A percentile compares a stretch with the other conserved stretches of the same genome.
These are phyloP conservation scores for Salvelinus alpinus DNA, from an alignment of 2,113 vertebrate genomes.

Conservation along the genomic window DNA sequence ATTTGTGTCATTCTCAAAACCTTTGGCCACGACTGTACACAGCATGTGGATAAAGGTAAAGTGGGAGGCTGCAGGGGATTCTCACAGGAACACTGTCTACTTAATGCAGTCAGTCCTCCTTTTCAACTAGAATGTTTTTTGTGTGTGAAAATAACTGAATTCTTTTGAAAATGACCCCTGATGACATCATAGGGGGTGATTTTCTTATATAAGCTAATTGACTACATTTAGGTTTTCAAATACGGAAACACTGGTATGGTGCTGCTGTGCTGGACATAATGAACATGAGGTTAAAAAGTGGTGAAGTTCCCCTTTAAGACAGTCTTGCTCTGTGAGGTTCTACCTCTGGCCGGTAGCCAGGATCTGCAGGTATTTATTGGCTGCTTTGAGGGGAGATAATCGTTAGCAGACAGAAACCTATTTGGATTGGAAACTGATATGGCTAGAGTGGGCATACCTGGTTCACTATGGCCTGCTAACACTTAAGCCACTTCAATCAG, in stretches of 20 bases:
- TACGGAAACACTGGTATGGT: no score
- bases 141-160: no score
- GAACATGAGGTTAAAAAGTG: no score
- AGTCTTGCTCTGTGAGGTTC: neutral
- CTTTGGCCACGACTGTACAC: neutral
- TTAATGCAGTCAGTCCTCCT: neutral
- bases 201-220: no score
- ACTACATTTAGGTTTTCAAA: no score
- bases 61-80: constrained; percentile 30
- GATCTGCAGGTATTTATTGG: neutral
- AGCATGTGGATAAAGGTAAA: constrained; percentile 31
- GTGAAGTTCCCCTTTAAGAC: no score
- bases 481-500: neutral
- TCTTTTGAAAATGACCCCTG: no score
- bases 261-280: no score
- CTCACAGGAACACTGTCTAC: constrained; percentile 20
- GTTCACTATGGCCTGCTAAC: neutral
- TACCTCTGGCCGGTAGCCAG: neutral
- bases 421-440: neutral
- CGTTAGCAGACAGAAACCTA: neutral
- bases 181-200: no score
- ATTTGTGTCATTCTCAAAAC: no score
- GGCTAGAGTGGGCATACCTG: neutral
- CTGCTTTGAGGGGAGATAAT: neutral
- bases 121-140: no score